Conservation (phyloP, 2,888 invertebrate genomes). For the Ochropleura plecta region DNA sequence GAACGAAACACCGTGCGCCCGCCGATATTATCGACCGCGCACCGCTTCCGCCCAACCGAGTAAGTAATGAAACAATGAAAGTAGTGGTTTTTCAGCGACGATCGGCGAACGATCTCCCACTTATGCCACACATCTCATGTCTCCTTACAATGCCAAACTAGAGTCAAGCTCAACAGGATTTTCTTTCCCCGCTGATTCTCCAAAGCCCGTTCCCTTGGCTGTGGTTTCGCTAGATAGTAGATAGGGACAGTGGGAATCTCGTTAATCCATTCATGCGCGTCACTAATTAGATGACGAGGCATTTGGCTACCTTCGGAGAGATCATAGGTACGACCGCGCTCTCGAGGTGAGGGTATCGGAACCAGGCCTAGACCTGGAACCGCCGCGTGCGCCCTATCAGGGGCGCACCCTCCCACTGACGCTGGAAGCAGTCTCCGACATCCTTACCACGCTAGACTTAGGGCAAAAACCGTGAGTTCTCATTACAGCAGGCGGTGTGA, state of each 20-base stretch:
- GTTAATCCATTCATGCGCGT: conserved; percentile 92
- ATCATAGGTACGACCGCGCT: too few species aligned
- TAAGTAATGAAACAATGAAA: conserved; percentile 52
- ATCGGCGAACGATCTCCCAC: conserved; percentile 51
- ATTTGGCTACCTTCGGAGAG: too few species aligned
- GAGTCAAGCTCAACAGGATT: conserved; percentile 93
- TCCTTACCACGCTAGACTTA: too few species aligned
- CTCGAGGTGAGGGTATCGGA: too few species aligned
- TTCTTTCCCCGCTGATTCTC: conserved; percentile 93
- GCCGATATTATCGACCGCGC: conserved; percentile 68
- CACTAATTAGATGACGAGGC: conserved; percentile 88
- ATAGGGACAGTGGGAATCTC: conserved; percentile 90
- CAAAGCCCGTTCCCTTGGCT: conserved; percentile 92
- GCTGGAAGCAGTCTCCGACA: too few species aligned
- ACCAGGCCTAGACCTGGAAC: too few species aligned
- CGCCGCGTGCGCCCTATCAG: too few species aligned
- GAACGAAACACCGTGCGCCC: conserved; percentile 73
- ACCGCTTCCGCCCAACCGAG: conserved; percentile 64
- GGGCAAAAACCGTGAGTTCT: too few species aligned
- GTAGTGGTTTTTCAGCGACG: conserved; percentile 53
- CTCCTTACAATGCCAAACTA: conserved; percentile 92
- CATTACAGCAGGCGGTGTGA: too few species aligned
- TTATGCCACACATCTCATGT: conserved; percentile 91
- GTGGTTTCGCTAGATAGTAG: conserved; percentile 71
- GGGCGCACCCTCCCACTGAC: too few species aligned